Evolutionary conservation across 2,888 invertebrate species (phyloP).

Genomic region (Cenopis cana): DNA sequence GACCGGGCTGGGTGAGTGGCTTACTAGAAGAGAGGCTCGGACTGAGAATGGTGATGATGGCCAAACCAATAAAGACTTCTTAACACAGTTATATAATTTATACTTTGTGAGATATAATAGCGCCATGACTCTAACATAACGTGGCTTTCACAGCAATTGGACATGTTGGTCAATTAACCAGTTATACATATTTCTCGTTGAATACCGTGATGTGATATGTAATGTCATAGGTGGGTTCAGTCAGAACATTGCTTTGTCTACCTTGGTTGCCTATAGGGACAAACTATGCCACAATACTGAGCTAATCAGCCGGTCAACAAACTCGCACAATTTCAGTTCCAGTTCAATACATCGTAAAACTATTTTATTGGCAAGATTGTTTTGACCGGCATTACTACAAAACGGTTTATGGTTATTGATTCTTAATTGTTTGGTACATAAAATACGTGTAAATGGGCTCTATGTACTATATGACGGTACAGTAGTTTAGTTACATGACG

Average conservation of each 20-base stretch:
- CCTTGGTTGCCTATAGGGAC: background rate
- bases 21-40: too few relatives aligned
- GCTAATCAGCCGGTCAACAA: slow-evolving; percentile 15
- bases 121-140: too few relatives aligned
- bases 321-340: background rate
- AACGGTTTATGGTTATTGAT: slow-evolving; percentile 10
- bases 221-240: background rate
- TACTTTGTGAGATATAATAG: too few relatives aligned
- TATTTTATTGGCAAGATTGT: slow-evolving; percentile 19
- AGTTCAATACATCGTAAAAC: slow-evolving; percentile 24
- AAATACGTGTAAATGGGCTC: background rate
- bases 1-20: too few relatives aligned
- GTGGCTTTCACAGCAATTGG: too few relatives aligned
- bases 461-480: background rate
- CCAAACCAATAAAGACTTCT: too few relatives aligned
- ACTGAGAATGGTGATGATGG: too few relatives aligned
- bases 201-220: background rate
- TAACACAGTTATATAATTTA: too few relatives aligned
- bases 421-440: slow-evolving; percentile 8
- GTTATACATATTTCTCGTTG: background rate
- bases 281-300: background rate
- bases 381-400: slow-evolving; percentile 10
- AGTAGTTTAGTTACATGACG: background rate
- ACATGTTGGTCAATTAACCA: too few relatives aligned
- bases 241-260: background rate